phyloP scores from a whole-genome alignment of 2,113 vertebrate species.

The Cromileptes altivelis region DNA sequence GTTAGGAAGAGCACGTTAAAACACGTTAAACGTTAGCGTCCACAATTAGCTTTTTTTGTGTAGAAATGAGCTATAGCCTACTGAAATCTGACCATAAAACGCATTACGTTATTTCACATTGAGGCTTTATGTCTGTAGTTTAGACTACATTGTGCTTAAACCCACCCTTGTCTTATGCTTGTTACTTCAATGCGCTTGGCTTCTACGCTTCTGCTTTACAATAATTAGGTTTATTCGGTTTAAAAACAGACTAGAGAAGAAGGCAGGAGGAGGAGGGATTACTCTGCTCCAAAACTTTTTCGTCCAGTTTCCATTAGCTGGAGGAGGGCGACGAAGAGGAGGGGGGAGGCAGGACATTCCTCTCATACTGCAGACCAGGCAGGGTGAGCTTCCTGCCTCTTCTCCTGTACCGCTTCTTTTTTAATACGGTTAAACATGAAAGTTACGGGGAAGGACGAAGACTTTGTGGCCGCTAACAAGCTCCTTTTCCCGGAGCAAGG shows the following conservation, averaged over 20 bases:
- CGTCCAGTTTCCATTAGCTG: constrained; percentile 38
- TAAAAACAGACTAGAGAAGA: background rate
- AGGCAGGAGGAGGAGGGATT: constrained; percentile 43
- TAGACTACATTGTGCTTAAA: background rate
- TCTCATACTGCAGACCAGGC: constrained; percentile 44
- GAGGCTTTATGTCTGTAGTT: background rate
- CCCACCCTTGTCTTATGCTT: no score
- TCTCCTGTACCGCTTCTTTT: constrained; percentile 12
- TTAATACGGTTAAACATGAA: constrained; percentile 30
- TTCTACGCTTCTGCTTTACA: background rate
- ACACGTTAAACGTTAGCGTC: background rate
- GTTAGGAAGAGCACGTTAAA: background rate
- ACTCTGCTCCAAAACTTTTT: constrained; percentile 25
- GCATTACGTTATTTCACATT: background rate
- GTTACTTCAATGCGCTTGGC: accelerated
- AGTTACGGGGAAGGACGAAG: background rate
- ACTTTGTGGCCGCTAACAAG: background rate
- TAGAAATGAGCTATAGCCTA: no score
- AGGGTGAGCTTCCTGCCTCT: constrained; percentile 50
- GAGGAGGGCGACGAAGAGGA: constrained; percentile 1
- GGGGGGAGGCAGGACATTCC: constrained; percentile 58
- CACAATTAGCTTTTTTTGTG: background rate
- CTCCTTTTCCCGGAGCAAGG: background rate
- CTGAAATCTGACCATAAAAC: background rate
- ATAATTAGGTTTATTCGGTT: background rate